Evolutionary conservation across 2,113 vertebrate genomes (phyloP).

Genomic region (Stictonetta naevosa): DNA sequence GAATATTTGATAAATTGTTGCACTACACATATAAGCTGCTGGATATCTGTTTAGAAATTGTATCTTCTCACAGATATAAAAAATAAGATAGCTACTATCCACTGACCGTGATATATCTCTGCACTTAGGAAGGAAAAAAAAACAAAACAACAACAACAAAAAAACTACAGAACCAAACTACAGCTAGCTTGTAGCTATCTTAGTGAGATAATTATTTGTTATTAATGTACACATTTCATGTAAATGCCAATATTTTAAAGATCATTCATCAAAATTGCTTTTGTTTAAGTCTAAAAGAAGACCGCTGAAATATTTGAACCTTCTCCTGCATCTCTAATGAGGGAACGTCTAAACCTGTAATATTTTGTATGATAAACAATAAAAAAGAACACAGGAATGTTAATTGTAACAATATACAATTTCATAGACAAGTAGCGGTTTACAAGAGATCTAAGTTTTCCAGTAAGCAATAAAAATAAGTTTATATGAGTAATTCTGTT

Average conservation of each 20-base stretch:
- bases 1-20: neutral
- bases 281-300: neutral
- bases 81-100: neutral
- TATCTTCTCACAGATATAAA: neutral
- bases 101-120: neutral
- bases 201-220: neutral
- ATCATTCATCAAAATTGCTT: neutral
- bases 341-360: neutral
- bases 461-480: neutral
- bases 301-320: neutral
- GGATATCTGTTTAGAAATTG: neutral
- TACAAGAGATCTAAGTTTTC: neutral
- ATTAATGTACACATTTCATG: neutral
- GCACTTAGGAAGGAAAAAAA: neutral
- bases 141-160: neutral
- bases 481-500: neutral
- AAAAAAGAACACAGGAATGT: neutral
- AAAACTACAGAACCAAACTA: neutral
- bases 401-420: neutral
- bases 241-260: neutral
- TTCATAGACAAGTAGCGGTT: neutral
- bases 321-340: neutral
- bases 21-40: neutral
- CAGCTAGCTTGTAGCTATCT: neutral
- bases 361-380: neutral